A percentile compares a stretch with the other conserved stretches of the same genome.
Evolutionary conservation across 2,888 invertebrate genomes (phyloP).

Genomic region (Troides aeacus): DNA sequence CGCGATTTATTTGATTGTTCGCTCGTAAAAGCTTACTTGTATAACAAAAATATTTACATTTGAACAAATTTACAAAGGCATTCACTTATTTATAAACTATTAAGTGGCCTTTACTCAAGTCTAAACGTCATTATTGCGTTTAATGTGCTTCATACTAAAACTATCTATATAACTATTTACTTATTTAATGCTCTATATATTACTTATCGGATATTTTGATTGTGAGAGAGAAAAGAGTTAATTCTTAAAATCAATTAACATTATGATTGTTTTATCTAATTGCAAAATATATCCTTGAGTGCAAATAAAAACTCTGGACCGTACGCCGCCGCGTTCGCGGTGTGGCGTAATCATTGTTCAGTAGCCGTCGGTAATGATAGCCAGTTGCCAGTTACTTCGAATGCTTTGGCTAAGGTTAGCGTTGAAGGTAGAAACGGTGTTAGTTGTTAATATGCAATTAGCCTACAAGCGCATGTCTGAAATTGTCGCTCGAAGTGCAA

Average conservation of each 20-base stretch:
- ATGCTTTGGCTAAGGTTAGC: constrained; percentile 27
- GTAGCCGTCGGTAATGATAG: constrained; percentile 21
- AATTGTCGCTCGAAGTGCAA: background rate
- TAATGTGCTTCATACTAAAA: too few species aligned
- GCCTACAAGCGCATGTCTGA: background rate
- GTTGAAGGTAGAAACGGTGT: constrained; percentile 22
- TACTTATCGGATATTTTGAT: too few species aligned
- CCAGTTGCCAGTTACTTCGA: background rate
- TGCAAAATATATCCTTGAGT: constrained; percentile 25
- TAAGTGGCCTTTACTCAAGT: background rate
- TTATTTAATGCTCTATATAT: too few species aligned
- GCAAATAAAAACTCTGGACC: constrained; percentile 23
- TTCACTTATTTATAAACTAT: background rate
- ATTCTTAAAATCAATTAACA: background rate
- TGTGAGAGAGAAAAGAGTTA: background rate
- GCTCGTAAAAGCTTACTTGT: background rate
- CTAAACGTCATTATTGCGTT: too few species aligned
- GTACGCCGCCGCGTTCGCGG: constrained; percentile 14
- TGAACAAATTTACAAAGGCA: background rate
- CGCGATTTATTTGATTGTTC: too few species aligned
- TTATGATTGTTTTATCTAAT: constrained; percentile 13
- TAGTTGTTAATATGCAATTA: constrained; percentile 12
- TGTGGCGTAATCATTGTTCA: constrained; percentile 26
- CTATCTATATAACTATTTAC: too few species aligned
- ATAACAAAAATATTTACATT: background rate